Conservation (phyloP, 2,888 invertebrate genomes). For the Lobophora halterata region DNA sequence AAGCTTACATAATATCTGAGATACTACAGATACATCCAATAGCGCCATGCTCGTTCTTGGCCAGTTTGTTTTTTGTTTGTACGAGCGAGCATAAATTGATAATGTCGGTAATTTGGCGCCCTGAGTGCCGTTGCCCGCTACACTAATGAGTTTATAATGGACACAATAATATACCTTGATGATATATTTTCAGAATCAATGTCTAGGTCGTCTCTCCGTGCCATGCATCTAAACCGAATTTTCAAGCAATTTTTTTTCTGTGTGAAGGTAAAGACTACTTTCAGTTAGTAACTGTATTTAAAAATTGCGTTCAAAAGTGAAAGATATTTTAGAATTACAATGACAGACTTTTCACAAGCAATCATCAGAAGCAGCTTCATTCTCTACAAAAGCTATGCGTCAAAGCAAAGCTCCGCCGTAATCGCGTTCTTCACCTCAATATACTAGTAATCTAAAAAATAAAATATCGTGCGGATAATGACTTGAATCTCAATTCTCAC, state of each 20-base stretch:
- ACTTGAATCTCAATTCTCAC: slow-evolving; percentile 30
- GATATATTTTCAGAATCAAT: slow-evolving; percentile 76
- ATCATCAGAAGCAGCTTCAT: no score
- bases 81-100: slow-evolving; percentile 76
- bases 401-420: background rate
- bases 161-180: slow-evolving; percentile 72
- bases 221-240: no score
- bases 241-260: no score
- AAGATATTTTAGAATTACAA: no score
- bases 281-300: no score
- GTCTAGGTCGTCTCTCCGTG: slow-evolving; percentile 61
- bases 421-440: slow-evolving; percentile 1
- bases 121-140: slow-evolving; percentile 77
- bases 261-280: no score
- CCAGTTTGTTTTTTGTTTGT: slow-evolving; percentile 81
- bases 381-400: slow-evolving; percentile 2
- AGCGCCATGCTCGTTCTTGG: no score
- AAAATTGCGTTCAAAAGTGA: no score
- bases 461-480: slow-evolving; percentile 24
- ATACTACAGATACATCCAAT: no score
- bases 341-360: no score
- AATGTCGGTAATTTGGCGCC: slow-evolving; percentile 79
- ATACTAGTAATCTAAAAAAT: slow-evolving; percentile 7
- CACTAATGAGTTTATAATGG: slow-evolving; percentile 80
- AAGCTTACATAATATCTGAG: no score